A percentile compares a stretch with the other conserved stretches of the same genome.
These are phyloP conservation scores for Protobothrops flavoviridis DNA, from an alignment of 2,113 vertebrate genomes.

Conservation along the genomic window DNA sequence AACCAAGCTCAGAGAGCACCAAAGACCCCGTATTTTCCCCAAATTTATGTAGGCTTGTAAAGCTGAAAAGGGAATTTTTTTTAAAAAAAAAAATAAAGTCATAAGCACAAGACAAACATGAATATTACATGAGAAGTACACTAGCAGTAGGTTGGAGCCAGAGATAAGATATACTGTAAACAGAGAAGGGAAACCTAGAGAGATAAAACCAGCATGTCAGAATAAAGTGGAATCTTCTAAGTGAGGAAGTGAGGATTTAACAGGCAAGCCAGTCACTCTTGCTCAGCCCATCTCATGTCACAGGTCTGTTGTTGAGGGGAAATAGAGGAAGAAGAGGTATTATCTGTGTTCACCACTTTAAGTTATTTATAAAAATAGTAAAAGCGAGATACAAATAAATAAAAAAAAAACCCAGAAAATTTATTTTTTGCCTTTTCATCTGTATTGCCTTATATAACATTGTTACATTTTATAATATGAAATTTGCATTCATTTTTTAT, in stretches of 20 bases:
- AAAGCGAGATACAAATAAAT: background rate
- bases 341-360: background rate
- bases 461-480: background rate
- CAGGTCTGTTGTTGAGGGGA: background rate
- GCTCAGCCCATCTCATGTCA: background rate
- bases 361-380: background rate
- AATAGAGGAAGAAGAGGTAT: background rate
- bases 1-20: background rate
- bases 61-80: background rate
- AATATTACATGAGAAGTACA: background rate
- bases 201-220: background rate
- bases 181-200: background rate
- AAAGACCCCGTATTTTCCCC: background rate
- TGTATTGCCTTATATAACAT: background rate
- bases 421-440: background rate
- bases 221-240: background rate
- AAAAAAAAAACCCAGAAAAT: background rate
- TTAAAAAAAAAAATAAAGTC: background rate
- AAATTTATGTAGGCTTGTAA: background rate
- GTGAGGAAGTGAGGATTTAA: background rate
- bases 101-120: conserved; percentile 3
- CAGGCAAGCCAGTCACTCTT: background rate
- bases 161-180: conserved; percentile 1
- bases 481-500: background rate
- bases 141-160: background rate